Base-by-base conservation (phyloP, 1,140 invertebrate species). In the Euschistus heros region DNA sequence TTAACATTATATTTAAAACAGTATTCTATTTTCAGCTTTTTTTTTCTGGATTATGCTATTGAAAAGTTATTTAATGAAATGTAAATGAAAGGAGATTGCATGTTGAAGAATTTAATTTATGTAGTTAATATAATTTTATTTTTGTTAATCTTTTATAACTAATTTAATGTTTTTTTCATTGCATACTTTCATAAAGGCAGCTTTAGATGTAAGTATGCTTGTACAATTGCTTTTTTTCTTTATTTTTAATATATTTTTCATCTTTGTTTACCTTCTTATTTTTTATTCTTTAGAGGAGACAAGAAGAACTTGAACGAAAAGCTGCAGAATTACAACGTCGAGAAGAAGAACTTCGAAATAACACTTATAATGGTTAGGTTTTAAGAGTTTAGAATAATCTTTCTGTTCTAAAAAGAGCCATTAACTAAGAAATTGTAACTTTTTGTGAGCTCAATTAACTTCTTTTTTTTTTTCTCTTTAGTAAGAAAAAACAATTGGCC, bases 401-500 rank as follows among this genome's bases (percentile, higher is more conserved):
- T 30, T 30, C 7, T 30, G 2, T 30, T 30, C 27, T 20, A 22
- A 26, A 22, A 54, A 15, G 50, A 20, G n/a, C 24, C 18, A 26
- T 22, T n/a, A n/a, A n/a, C n/a, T n/a, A n/a, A n/a, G n/a, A 22
- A 54, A 6, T 54, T 54, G 22, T 52, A 3, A 18, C 13, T 52
- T 18, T 5, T 13, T 5, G 3, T 52, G 2, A 18, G 3, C 47
- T 52, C 3, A 18, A 18, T 54, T 54, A 7, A 7, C 7, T 54
- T 66, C 62, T n/a, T 63, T 0, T 37, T 55, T 64, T 69, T 27
- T 47, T 42, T 67, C 66, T 68, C 76, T 73, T 78, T 81, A 79
- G 89, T 84, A 60, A 82, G 90, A 69, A 82, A 87, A 73, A 97
- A 98, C 75, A 99, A 99, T 79, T 99, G 95, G 94, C 97, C 97